phyloP scores from a whole-genome alignment of 1,140 invertebrate genomes.

The Drosophila bocqueti region DNA sequence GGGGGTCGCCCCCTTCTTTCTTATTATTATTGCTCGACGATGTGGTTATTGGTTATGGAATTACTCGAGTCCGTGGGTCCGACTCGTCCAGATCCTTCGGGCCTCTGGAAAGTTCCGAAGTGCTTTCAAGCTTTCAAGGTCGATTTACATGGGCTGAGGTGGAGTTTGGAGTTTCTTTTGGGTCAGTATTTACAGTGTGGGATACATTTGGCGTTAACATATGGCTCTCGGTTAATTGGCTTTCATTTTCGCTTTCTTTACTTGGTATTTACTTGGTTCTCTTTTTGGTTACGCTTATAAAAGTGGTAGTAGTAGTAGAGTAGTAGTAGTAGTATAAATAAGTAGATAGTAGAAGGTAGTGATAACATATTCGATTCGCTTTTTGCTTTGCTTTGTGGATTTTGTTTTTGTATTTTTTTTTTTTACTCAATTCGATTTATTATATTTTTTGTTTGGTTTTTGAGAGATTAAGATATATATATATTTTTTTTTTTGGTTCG shows the following conservation, averaged over 20 bases:
- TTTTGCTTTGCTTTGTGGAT: conserved; percentile 51
- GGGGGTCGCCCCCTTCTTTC: neutral
- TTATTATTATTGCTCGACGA: conserved; percentile 47
- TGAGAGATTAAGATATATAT: conserved; percentile 38
- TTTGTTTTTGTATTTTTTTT: conserved; percentile 6
- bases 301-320: conserved; percentile 42
- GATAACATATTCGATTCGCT: conserved; percentile 67
- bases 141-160: conserved; percentile 27
- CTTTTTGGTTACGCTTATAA: conserved; percentile 41
- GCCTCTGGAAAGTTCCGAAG: conserved; percentile 30
- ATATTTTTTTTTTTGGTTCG: conserved; percentile 29
- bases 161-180: conserved; percentile 3
- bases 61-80: conserved; percentile 6
- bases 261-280: conserved; percentile 27
- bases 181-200: conserved; percentile 48
- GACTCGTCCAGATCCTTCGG: conserved; percentile 10
- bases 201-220: conserved; percentile 41
- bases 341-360: conserved; percentile 74
- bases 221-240: conserved; percentile 33
- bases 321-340: conserved; percentile 50
- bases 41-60: conserved; percentile 31
- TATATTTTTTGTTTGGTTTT: conserved; percentile 28
- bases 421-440: conserved; percentile 39
- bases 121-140: conserved; percentile 26
- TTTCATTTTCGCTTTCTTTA: conserved; percentile 31